Evolutionary conservation across 2,888 invertebrate species (phyloP).

Genomic region (Oscheius sp.): DNA sequence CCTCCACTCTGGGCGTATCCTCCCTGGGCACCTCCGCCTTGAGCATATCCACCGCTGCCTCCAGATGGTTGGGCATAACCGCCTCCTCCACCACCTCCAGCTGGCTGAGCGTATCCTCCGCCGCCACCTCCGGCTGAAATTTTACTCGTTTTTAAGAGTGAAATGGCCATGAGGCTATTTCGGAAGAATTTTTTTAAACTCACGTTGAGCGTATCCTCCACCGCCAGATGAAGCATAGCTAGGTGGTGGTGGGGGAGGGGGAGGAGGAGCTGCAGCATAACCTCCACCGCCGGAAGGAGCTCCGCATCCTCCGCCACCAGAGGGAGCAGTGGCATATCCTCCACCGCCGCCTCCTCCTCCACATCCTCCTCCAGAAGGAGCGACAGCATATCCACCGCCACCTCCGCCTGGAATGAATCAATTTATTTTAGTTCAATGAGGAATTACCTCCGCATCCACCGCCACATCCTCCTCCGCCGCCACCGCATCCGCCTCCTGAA

Average conservation of each 20-base stretch:
- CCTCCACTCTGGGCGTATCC: conserved; percentile 14
- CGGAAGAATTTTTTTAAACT: background rate
- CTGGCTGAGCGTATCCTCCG: conserved; percentile 28
- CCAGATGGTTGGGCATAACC: conserved; percentile 22
- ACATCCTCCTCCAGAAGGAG: background rate
- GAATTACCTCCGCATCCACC: background rate
- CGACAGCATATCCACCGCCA: background rate
- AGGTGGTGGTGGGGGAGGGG: conserved; percentile 21
- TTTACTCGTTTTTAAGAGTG: no score
- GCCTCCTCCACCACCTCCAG: conserved; percentile 25
- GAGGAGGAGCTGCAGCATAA: conserved; percentile 26
- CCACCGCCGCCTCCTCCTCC: background rate
- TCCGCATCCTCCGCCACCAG: conserved; percentile 31
- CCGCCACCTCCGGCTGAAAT: conserved; percentile 7
- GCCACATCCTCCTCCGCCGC: conserved; percentile 16
- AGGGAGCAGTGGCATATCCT: conserved; percentile 37
- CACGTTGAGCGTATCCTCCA: conserved; percentile 9
- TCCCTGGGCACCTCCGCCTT: conserved; percentile 7
- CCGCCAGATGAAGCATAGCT: background rate
- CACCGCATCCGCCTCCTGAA: conserved; percentile 27
- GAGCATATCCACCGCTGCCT: conserved; percentile 19
- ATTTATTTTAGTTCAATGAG: no score
- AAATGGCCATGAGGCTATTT: no score
- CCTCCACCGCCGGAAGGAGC: conserved; percentile 24
- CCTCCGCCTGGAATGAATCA: background rate